Base-by-base conservation (phyloP, 2,797 vertebrate species). In the Acropternis orthonyx region DNA sequence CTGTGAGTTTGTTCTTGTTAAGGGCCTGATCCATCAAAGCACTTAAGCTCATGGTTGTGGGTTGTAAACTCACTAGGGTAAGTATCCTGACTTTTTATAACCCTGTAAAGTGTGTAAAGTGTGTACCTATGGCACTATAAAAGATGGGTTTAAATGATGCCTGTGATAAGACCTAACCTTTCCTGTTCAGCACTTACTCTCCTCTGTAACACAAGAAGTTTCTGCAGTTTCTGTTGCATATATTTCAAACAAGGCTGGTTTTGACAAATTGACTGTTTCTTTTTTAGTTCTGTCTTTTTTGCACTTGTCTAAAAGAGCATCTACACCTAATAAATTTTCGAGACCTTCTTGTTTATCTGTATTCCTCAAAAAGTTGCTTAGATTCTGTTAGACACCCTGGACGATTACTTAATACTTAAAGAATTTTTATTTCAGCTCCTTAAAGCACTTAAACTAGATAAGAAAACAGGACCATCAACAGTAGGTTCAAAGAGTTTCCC, bases 191-290 rank as follows among this genome's bases (percentile, higher is more conserved):
- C 88, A 66, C 37, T 92, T 82, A 71, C 12, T 73, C 81, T 94
- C 27, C 61, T 72, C 77, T 68, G 74, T 73, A 95, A 87, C 61
- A 87, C 88, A 85, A 93, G 77, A 96, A 95, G 68, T 91, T 95
- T 82, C 88, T 92, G 67, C 43, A 72, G 71, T 80, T 88, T 91
- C 59, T 69, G 68, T 74, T 92, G 93, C 92, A 91, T 94, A 72
- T 94, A 95, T 96, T 96, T 96, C 96, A 95, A 95, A 95, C 83
- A 79, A 95, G 89, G 75, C 36, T 88, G 61, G 48, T 95, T 96
- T 95, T 95, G 92, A 94, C 95, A 96, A 96, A 95, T 84, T 73
- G 73, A 85, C 66, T 93, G 41, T 82, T 91, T 77, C 84, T 95
- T 89, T 87, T 90, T 74, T 37, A 85, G 72, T 87, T 92, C 80